A percentile compares a stretch with the other conserved stretches of the same genome.
Conservation (phyloP, 2,797 vertebrate genomes). For the Gallinago solitaria region DNA sequence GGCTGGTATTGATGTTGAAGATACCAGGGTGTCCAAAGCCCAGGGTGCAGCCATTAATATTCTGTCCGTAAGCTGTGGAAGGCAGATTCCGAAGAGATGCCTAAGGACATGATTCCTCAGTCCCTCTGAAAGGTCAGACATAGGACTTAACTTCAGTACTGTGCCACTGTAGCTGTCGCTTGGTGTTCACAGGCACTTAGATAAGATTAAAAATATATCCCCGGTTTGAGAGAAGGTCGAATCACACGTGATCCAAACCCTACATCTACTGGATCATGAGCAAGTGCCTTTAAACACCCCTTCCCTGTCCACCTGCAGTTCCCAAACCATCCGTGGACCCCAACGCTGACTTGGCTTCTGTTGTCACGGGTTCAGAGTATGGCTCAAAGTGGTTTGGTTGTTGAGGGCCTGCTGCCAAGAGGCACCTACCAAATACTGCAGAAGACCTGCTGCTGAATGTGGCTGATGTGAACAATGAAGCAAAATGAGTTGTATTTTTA, state of each 20-base stretch:
- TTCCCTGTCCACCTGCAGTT: not conserved
- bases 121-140: not conserved
- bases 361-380: not conserved
- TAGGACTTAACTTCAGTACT: not conserved
- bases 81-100: not conserved
- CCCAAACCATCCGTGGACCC: accelerated
- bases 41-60: not conserved
- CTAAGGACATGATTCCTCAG: constrained; percentile 6
- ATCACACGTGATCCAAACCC: not conserved
- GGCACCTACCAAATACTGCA: not conserved
- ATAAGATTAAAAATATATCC: not conserved
- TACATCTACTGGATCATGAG: accelerated
- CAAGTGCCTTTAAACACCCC: not conserved
- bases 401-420: not conserved
- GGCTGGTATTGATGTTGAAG: not conserved
- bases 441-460: not conserved
- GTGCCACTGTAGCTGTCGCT: not conserved
- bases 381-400: not conserved
- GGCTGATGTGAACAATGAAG: not conserved
- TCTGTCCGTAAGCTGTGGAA: not conserved
- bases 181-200: not conserved
- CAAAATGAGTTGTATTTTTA: not conserved
- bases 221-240: not conserved
- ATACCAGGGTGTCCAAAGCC: not conserved
- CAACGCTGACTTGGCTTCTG: not conserved